phyloP scores from a whole-genome alignment of 2,113 vertebrate genomes.

The Nicator chloris region DNA sequence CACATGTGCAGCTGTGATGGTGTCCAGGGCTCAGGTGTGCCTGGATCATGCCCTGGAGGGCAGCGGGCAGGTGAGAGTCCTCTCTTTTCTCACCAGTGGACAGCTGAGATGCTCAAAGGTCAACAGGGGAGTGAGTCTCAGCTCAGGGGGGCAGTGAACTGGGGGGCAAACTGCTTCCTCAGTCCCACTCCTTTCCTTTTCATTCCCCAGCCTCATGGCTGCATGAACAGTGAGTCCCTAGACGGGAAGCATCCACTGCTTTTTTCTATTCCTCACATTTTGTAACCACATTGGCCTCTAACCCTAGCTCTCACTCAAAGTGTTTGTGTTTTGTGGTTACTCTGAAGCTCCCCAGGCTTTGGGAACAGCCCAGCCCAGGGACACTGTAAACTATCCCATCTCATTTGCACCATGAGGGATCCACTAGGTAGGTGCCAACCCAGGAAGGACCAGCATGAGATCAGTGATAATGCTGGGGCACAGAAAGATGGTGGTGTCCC shows the following conservation, averaged over 20 bases:
- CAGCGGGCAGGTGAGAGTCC: background rate
- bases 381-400: background rate
- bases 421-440: background rate
- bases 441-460: background rate
- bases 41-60: background rate
- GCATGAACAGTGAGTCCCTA: background rate
- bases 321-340: background rate
- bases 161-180: background rate
- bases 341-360: background rate
- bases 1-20: rapidly evolving
- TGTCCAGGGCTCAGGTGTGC: background rate
- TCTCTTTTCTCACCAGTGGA: background rate
- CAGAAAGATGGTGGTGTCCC: background rate
- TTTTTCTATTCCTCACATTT: background rate
- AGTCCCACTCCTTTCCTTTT: background rate
- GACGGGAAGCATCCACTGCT: background rate
- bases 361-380: background rate
- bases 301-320: background rate
- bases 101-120: background rate
- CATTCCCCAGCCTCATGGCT: background rate
- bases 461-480: background rate
- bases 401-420: background rate
- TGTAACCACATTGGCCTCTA: background rate
- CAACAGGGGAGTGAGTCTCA: background rate
- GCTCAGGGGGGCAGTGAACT: background rate